Evolutionary conservation across 2,113 vertebrate species (phyloP).

Genomic region (Melospiza melodia): DNA sequence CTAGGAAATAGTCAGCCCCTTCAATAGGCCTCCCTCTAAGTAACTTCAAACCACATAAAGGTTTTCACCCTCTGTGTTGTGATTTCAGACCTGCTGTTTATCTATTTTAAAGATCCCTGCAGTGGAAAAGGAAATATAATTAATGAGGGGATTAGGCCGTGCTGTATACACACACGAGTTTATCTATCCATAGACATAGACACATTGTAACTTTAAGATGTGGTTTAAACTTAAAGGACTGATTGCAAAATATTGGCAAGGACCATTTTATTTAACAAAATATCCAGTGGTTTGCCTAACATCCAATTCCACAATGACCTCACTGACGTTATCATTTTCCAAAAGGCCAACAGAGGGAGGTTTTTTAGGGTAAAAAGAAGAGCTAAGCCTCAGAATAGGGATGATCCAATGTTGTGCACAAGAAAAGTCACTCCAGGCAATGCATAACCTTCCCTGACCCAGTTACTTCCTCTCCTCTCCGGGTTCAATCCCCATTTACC

Average conservation of each 20-base stretch:
- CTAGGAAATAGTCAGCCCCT: constrained; percentile 72
- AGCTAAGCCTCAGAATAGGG: constrained; percentile 10
- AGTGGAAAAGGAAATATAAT: constrained; percentile 15
- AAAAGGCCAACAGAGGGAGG: neutral
- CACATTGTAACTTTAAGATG: constrained; percentile 21
- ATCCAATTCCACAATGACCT: constrained; percentile 39
- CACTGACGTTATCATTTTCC: constrained; percentile 51
- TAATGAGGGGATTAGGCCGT: constrained; percentile 25
- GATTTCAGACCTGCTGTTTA: constrained; percentile 49
- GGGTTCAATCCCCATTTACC: neutral
- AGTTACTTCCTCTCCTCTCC: neutral
- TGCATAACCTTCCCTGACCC: constrained; percentile 20
- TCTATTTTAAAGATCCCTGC: constrained; percentile 49
- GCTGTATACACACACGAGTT: neutral
- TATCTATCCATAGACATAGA: neutral
- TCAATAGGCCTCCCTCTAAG: constrained; percentile 20
- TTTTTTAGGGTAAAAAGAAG: constrained; percentile 50
- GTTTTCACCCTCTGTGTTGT: constrained; percentile 45
- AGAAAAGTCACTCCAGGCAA: constrained; percentile 40
- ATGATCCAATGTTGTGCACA: neutral
- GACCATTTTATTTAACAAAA: constrained; percentile 22
- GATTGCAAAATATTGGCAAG: constrained; percentile 43
- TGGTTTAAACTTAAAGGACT: constrained; percentile 24
- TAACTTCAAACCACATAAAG: constrained; percentile 75
- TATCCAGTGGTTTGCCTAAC: constrained; percentile 41